phyloP scores from a whole-genome alignment of 2,797 vertebrate genomes.

The Oryzias sinensis region DNA sequence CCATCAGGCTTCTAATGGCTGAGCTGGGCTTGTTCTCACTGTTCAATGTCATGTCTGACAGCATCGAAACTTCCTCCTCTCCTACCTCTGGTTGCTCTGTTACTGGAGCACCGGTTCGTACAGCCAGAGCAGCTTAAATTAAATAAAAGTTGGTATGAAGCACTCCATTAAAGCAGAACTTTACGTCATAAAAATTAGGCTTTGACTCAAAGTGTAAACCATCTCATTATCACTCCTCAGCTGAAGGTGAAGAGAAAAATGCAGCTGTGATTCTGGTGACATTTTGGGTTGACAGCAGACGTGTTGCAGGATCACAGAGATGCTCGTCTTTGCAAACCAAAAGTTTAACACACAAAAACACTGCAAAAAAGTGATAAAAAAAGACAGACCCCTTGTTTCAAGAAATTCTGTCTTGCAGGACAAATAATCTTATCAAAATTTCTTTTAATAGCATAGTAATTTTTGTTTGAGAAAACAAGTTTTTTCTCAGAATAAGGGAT shows the following conservation, averaged over 20 bases:
- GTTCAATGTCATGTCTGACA: constrained; percentile 36
- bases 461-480: too few relatives aligned
- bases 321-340: constrained; percentile 62
- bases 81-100: constrained; percentile 46
- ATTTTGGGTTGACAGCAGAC: constrained; percentile 65
- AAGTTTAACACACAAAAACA: background rate
- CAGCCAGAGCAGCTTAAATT: constrained; percentile 30
- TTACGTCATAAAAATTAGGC: background rate
- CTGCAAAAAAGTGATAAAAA: background rate
- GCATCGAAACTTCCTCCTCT: constrained; percentile 15
- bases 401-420: too few relatives aligned
- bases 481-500: too few relatives aligned
- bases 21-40: constrained; percentile 32
- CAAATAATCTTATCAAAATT: too few relatives aligned
- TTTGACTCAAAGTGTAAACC: constrained; percentile 15
- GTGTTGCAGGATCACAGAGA: constrained; percentile 56
- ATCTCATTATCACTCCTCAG: background rate
- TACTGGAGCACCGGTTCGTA: constrained; percentile 27
- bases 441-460: too few relatives aligned
- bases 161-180: constrained; percentile 6
- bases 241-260: too few relatives aligned
- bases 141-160: constrained; percentile 15
- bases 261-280: constrained; percentile 72
- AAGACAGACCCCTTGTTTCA: too few relatives aligned
- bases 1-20: constrained; percentile 27